Evolutionary conservation across 2,888 invertebrate genomes (phyloP), one percentile per base, ranked within the genome.

Genomic region (Desoria tigrina): DNA sequence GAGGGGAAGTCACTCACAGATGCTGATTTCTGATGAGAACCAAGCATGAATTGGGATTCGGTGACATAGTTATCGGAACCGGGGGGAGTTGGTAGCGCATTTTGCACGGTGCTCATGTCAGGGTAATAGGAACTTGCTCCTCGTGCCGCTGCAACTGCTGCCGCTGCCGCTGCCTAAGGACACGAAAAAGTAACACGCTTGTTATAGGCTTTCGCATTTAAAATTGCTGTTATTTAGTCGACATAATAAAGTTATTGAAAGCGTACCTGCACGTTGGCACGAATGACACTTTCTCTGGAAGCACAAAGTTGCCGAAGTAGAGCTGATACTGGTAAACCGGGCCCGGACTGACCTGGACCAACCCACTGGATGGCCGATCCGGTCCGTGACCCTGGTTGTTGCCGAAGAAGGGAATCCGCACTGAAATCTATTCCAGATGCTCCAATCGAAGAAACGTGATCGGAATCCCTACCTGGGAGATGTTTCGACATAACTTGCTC

Each of bases 401-500:
- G 75, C 78, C 92, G 92, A 51, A 92, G 81, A 42, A 92, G 81
- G 0, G 92, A 88, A 78, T 92, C 92, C 0, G 92, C 89, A 74
- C 92, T 92, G 79, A 93, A 93, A 78, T 93, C 93, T 0, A 93
- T 92, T 1, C 78, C 78, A 24, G 77, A 73, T 56, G 79, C 76
- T 61, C 83, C 83, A 74, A 86, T 81, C 53, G 85, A 83, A 0
- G 91, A 91, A 62, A 61, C 73, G 54, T 69, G 73, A 39, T 76
- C 75, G 39, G 59, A 62, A 39, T 75, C 74, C 26, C 76, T 72
- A 3, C 76, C 76, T n/a, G 82, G 82, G 65, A 96, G 82, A 82
- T 95, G 95, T 79, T 94, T 94, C 23, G 95, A 94, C 95, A 96
- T 96, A 53, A 93, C 95, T 78, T 94, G 93, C 80, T 96, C 95